Percentiles rank a stretch among this genome's conserved stretches.
Evolutionary conservation across 2,888 invertebrate species (phyloP).

Genomic region (Drosophila demipolita): DNA sequence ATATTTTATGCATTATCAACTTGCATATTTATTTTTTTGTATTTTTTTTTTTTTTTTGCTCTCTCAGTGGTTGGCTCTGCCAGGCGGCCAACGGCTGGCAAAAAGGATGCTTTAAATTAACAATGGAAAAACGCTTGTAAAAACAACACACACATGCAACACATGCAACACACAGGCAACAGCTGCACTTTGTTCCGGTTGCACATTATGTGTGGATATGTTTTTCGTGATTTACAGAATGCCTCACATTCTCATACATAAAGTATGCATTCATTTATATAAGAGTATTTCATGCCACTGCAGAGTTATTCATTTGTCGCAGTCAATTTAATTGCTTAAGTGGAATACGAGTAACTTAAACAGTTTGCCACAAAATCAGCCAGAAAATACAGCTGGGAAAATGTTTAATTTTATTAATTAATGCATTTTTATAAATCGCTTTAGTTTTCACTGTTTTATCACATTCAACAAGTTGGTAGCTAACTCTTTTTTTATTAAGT

Average conservation of each 20-base stretch:
- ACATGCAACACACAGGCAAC: conserved; percentile 46
- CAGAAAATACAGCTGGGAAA: too few relatives aligned
- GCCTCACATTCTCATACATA: neutral
- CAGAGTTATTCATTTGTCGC: neutral
- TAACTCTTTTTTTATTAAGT: neutral
- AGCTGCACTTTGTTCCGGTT: conserved; percentile 32
- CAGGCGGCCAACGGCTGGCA: conserved; percentile 31
- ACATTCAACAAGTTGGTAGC: neutral
- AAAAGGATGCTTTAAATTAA: conserved; percentile 66
- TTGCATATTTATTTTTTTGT: conserved; percentile 33
- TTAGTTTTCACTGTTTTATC: neutral
- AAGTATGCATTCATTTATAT: neutral
- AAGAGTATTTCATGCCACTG: neutral
- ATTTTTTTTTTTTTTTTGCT: conserved; percentile 27
- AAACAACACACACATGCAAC: conserved; percentile 34
- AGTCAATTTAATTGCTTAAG: neutral
- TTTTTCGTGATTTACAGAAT: conserved; percentile 25
- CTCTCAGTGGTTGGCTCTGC: neutral
- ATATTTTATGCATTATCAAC: conserved; percentile 79
- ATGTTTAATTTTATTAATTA: neutral
- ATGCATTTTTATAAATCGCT: neutral
- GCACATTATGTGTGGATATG: conserved; percentile 6
- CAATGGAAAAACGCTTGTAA: conserved; percentile 48
- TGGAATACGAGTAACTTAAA: neutral
- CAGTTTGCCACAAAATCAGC: too few relatives aligned